Evolutionary conservation across 2,113 vertebrate species (phyloP), one percentile per base, ranked within the genome.

Genomic region (Corythoichthys intestinalis): DNA sequence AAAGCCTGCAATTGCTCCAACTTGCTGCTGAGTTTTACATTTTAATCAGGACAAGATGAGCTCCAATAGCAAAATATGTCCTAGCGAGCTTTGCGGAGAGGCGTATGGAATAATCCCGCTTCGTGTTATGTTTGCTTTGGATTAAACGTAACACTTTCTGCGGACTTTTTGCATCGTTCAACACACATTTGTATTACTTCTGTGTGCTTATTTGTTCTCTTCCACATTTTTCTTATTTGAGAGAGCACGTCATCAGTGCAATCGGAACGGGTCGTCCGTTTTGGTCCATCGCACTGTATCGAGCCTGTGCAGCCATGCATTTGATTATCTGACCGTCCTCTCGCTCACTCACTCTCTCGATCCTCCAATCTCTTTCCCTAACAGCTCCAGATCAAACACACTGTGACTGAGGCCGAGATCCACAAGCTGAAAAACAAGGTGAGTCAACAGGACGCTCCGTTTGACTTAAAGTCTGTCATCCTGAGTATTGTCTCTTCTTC

Each of bases 371-470:
- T 90, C 82, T 77, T 79, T 89, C 91, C 63, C 91, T 85, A 73
- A 88, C 91, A 99, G 97, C 93, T 99, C 84, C 96, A 98, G 93
- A 95, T 99, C 92, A 99, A 99, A 90, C 96, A 99, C 90, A 96
- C 95, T 59, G 95, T 99, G 88, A 99, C 97, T 65, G 96, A 99
- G 93, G 96, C 96, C 76, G 96, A 99, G 93, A 97, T 99, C 90
- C 95, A 98, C 92, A 98, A 98, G 93, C 93, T 99, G 69, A 99
- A 99, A 88, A 96, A 90, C 69, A 99, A 99, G 97, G 97, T 99
- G 95, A 93, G 95, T 77, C 72, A 37, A 60, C 74, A 48, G 71
- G 72, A 4, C 69, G 6, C n/a, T 61, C 47, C 5, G 3, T 1
- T n/a, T 4, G 52, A 13, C 61, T 47, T 47, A 14, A 3, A 38